Conservation (phyloP, 2,113 vertebrate species). For the Tringa solitaria region DNA sequence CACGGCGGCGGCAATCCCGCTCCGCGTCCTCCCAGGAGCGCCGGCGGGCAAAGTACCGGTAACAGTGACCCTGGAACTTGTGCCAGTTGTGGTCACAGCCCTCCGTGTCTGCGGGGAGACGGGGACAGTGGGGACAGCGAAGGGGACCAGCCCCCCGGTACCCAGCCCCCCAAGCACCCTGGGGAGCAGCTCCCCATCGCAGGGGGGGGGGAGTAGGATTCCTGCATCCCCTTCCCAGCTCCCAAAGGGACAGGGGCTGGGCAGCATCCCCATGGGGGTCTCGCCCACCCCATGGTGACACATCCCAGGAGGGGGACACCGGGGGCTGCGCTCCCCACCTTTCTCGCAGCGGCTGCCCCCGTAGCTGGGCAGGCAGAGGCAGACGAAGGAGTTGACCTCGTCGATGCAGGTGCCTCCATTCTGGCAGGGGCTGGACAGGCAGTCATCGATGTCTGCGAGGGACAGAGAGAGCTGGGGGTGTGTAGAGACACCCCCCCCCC, state of each 20-base stretch:
- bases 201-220: rapidly evolving
- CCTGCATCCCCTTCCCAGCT: not conserved
- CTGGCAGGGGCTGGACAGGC: conserved; percentile 81
- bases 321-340: conserved; percentile 72
- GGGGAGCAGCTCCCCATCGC: not conserved
- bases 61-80: conserved; percentile 95
- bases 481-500: rapidly evolving
- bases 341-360: conserved; percentile 90
- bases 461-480: rapidly evolving
- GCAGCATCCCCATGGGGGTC: not conserved
- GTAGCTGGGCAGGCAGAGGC: conserved; percentile 94
- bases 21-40: conserved; percentile 96
- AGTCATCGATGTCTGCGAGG: conserved; percentile 76
- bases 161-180: rapidly evolving
- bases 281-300: not conserved
- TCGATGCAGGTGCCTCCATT: conserved; percentile 96
- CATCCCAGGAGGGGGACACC: rapidly evolving
- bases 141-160: rapidly evolving
- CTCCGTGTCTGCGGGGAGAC: conserved; percentile 81
- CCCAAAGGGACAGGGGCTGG: not conserved
- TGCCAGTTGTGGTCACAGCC: conserved; percentile 92
- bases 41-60: conserved; percentile 87
- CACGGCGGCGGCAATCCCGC: conserved; percentile 86
- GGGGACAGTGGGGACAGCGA: not conserved
- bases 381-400: conserved; percentile 88